These are phyloP conservation scores for Germaria angustata DNA, from an alignment of 2,888 invertebrate genomes.

Conservation along the genomic window DNA sequence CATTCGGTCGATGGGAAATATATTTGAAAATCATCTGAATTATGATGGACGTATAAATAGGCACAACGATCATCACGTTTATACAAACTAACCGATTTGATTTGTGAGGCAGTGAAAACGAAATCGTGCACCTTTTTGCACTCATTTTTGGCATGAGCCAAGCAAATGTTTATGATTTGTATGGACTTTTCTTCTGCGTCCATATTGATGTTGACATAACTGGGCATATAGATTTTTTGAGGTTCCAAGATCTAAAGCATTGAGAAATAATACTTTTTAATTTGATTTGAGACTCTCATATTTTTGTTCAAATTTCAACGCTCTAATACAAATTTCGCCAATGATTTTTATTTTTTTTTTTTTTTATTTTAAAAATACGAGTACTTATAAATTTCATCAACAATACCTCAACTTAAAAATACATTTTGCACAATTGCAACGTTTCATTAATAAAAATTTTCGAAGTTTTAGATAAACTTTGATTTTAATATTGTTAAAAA, in stretches of 20 bases:
- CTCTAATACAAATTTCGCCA: too few relatives aligned
- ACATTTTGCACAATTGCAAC: too few relatives aligned
- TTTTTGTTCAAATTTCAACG: too few relatives aligned
- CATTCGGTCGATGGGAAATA: constrained; percentile 95
- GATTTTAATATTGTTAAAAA: too few relatives aligned
- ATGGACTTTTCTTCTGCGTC: constrained; percentile 96
- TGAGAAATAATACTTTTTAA: too few relatives aligned
- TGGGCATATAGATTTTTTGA: constrained; percentile 95
- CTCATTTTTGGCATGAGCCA: constrained; percentile 87
- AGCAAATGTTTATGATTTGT: constrained; percentile 92
- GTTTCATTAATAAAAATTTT: too few relatives aligned
- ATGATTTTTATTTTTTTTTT: too few relatives aligned
- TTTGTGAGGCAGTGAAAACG: constrained; percentile 90
- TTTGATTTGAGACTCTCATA: too few relatives aligned
- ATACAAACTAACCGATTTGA: constrained; percentile 87
- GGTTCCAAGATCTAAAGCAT: constrained; percentile 89
- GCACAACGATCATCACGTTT: constrained; percentile 97
- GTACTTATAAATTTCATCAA: too few relatives aligned
- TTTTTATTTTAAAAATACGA: too few relatives aligned
- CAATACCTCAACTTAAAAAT: too few relatives aligned
- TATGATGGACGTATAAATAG: constrained; percentile 98
- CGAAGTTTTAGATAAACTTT: too few relatives aligned
- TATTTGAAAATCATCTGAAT: constrained; percentile 99
- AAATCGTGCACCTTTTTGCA: constrained; percentile 95
- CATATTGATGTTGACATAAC: constrained; percentile 96